Evolutionary conservation across 2,888 invertebrate species (phyloP).

Genomic region (Omphaloscelis lunosa): DNA sequence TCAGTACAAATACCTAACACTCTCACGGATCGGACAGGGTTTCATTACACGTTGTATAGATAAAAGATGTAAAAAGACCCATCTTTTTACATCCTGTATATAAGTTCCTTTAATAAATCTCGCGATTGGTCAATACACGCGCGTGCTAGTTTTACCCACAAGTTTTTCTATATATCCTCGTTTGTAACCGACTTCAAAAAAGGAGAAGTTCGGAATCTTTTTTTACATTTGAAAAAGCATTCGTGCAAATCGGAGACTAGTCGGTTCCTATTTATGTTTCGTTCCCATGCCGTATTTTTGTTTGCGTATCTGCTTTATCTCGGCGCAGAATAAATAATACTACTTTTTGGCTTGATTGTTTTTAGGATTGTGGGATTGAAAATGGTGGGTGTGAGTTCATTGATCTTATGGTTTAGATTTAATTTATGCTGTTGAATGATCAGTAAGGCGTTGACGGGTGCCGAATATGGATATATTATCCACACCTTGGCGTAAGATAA

Average conservation of each 20-base stretch:
- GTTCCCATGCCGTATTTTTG: slow-evolving; percentile 43
- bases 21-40: too few species aligned
- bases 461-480: neutral
- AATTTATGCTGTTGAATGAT: slow-evolving; percentile 37
- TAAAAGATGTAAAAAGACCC: too few species aligned
- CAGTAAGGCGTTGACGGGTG: slow-evolving; percentile 1
- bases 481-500: neutral
- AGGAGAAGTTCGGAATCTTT: slow-evolving; percentile 5
- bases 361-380: slow-evolving; percentile 23
- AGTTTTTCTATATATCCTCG: neutral
- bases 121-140: neutral
- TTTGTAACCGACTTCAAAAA: slow-evolving; percentile 9
- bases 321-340: slow-evolving; percentile 42
- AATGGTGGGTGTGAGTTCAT: slow-evolving; percentile 43
- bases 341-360: slow-evolving; percentile 36
- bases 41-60: too few species aligned
- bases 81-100: too few species aligned
- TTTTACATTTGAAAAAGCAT: slow-evolving; percentile 9
- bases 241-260: slow-evolving; percentile 30
- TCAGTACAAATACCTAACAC: too few species aligned
- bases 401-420: slow-evolving; percentile 31
- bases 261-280: slow-evolving; percentile 47
- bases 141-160: neutral
- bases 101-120: too few species aligned
- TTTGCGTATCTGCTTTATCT: slow-evolving; percentile 57